Conservation (phyloP, 2,797 vertebrate species). For the Anguilla anguilla region DNA sequence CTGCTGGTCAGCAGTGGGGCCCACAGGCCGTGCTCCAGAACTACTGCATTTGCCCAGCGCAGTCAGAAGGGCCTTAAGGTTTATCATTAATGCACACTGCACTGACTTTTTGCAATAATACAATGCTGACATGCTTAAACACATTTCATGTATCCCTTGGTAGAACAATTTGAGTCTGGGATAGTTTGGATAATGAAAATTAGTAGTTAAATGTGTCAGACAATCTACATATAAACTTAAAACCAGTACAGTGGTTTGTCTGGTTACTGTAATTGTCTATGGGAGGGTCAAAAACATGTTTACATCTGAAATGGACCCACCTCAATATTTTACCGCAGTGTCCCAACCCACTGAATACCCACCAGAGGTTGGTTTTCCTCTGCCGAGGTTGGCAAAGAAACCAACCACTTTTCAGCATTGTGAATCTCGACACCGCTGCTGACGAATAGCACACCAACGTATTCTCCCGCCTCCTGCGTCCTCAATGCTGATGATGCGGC, state of each 20-base stretch:
- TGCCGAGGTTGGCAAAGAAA: not conserved
- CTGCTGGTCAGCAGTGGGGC: no score
- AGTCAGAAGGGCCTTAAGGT: no score
- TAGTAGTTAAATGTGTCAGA: not conserved
- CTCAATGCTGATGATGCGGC: constrained; percentile 32
- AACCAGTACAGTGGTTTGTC: not conserved
- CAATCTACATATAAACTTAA: not conserved
- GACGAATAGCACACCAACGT: constrained; percentile 40
- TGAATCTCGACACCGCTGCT: constrained; percentile 54
- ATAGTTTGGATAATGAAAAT: not conserved
- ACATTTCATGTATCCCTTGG: not conserved
- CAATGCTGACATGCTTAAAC: not conserved
- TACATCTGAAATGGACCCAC: not conserved
- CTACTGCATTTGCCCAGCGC: no score
- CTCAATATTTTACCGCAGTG: not conserved
- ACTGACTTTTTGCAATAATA: not conserved
- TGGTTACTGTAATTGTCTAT: not conserved
- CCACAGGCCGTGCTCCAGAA: no score
- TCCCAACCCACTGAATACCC: no score
- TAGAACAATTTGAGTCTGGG: not conserved
- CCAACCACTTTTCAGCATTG: not conserved
- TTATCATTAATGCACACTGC: no score
- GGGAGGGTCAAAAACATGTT: not conserved
- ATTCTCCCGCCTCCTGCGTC: not conserved
- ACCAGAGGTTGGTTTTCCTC: not conserved